Evolutionary conservation across 2,113 vertebrate genomes (phyloP).

Genomic region (Seriola rivoliana): DNA sequence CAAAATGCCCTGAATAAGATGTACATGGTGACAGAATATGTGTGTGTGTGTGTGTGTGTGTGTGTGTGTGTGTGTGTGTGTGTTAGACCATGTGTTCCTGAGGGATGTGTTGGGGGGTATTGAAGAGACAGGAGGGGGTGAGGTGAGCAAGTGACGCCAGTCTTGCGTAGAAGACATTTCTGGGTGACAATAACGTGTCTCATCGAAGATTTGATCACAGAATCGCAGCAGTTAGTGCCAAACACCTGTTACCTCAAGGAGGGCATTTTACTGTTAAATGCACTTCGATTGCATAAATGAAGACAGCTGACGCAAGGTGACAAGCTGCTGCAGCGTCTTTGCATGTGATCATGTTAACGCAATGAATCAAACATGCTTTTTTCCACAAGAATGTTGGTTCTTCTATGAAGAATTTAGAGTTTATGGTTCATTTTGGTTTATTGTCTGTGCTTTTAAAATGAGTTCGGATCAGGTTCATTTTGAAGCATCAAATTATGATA

Average conservation of each 20-base stretch:
- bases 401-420: neutral
- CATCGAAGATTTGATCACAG: conserved; percentile 43
- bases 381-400: no score
- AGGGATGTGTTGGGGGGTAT: conserved; percentile 17
- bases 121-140: neutral
- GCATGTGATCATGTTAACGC: neutral
- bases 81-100: conserved; percentile 15
- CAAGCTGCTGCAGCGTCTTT: neutral
- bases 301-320: neutral
- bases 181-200: conserved; percentile 13
- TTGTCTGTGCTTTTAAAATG: neutral
- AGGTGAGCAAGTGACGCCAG: conserved; percentile 11
- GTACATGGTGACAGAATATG: neutral
- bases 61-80: neutral
- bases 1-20: conserved; percentile 28
- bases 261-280: neutral
- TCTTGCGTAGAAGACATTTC: conserved; percentile 55
- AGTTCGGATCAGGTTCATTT: conserved; percentile 8
- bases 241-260: neutral
- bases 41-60: neutral
- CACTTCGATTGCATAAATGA: neutral
- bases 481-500: neutral
- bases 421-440: neutral
- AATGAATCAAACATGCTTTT: neutral
- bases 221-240: conserved; percentile 28